phyloP scores from a whole-genome alignment of 1,140 invertebrate genomes.

The Drosophila simulans region DNA sequence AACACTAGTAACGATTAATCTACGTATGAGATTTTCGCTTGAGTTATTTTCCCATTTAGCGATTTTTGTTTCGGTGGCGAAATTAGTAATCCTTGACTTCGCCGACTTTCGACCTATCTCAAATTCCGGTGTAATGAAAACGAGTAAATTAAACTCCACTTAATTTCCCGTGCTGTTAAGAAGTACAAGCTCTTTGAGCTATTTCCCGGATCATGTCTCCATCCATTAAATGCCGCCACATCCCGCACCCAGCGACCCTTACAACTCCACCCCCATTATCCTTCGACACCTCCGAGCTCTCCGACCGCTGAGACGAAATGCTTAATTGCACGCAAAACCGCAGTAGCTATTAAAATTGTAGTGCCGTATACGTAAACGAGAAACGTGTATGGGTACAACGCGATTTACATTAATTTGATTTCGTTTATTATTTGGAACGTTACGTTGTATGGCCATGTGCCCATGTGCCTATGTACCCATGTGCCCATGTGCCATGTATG shows the following conservation, averaged over 20 bases:
- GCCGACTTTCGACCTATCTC: background rate
- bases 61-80: too few relatives aligned
- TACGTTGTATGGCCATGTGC: slow-evolving; percentile 9
- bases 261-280: background rate
- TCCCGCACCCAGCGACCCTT: background rate
- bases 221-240: background rate
- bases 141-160: slow-evolving; percentile 7
- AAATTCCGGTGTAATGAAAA: background rate
- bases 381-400: slow-evolving; percentile 37
- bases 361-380: slow-evolving; percentile 8
- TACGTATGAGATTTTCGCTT: too few relatives aligned
- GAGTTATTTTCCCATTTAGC: too few relatives aligned
- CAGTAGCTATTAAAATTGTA: slow-evolving; percentile 76
- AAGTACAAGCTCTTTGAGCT: slow-evolving; percentile 5
- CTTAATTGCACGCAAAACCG: slow-evolving; percentile 77
- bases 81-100: too few relatives aligned
- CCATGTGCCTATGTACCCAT: background rate
- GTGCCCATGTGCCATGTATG: background rate
- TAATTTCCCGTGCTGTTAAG: slow-evolving; percentile 1
- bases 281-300: slow-evolving; percentile 6
- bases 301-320: slow-evolving; percentile 46
- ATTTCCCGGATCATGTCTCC: slow-evolving; percentile 8
- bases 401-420: slow-evolving; percentile 76
- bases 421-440: slow-evolving; percentile 52
- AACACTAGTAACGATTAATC: too few relatives aligned